Evolutionary conservation across 2,888 invertebrate genomes (phyloP).

Genomic region (Camponotus fellah): DNA sequence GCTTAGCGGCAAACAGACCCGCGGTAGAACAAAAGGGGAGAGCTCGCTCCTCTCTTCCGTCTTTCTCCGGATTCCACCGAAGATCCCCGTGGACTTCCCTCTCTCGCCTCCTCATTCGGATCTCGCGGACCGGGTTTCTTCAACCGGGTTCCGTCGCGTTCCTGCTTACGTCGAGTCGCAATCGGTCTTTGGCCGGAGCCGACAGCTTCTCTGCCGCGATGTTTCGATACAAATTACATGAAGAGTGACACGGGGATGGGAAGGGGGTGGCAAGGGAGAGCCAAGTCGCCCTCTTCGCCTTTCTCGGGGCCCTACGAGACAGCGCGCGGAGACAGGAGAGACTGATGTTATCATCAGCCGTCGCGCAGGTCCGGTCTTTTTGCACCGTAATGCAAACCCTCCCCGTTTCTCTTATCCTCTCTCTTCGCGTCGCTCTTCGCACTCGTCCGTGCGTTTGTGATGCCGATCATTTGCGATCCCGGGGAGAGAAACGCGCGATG

Average conservation of each 20-base stretch:
- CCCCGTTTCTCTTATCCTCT: conserved; percentile 63
- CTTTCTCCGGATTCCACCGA: conserved; percentile 69
- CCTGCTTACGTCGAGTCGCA: conserved; percentile 73
- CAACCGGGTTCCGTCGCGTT: conserved; percentile 52
- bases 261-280: conserved; percentile 34
- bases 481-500: conserved; percentile 26
- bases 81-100: conserved; percentile 51
- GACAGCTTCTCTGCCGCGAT: conserved; percentile 80
- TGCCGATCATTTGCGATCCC: conserved; percentile 49
- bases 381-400: conserved; percentile 70
- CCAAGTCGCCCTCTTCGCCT: conserved; percentile 33
- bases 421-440: conserved; percentile 46
- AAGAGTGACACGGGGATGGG: conserved; percentile 77
- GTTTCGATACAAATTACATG: conserved; percentile 85
- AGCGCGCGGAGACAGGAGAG: conserved; percentile 68
- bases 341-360: conserved; percentile 83
- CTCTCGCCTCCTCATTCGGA: conserved; percentile 68
- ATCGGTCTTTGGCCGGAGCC: conserved; percentile 81
- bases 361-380: conserved; percentile 72
- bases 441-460: conserved; percentile 47
- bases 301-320: conserved; percentile 45
- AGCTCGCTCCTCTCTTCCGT: conserved; percentile 56
- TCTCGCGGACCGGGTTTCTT: conserved; percentile 69
- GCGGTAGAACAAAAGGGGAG: conserved; percentile 51
- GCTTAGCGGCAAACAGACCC: not conserved